These are phyloP conservation scores for Octodonta nipae DNA, from an alignment of 2,888 invertebrate species.

Conservation along the genomic window DNA sequence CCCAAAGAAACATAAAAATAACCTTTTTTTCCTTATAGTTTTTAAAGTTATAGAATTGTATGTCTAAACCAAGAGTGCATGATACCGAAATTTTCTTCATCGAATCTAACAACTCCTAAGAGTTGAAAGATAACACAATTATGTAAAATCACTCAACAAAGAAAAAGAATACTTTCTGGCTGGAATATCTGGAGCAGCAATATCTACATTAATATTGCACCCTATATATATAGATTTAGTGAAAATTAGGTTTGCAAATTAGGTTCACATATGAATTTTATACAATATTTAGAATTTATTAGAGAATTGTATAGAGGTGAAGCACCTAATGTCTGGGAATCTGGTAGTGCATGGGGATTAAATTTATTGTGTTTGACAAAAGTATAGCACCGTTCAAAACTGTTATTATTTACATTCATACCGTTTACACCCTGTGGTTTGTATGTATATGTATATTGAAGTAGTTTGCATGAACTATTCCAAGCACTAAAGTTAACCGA, in stretches of 20 bases:
- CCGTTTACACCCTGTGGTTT: no score
- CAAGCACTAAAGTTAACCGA: no score
- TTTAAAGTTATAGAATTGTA: neutral
- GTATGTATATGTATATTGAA: no score
- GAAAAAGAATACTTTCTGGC: constrained; percentile 78
- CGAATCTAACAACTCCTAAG: constrained; percentile 18
- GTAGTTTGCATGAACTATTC: no score
- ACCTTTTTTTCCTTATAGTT: no score
- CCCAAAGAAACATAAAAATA: no score
- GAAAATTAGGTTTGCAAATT: constrained; percentile 95
- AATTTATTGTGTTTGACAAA: constrained; percentile 97
- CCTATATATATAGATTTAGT: constrained; percentile 96
- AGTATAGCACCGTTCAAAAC: no score
- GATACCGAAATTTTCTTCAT: neutral
- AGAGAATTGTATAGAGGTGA: constrained; percentile 90
- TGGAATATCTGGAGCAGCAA: constrained; percentile 91
- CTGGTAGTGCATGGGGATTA: constrained; percentile 94
- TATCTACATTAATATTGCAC: constrained; percentile 85
- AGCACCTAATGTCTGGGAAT: constrained; percentile 92
- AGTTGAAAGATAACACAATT: constrained; percentile 14
- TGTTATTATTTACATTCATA: no score
- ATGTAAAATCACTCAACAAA: constrained; percentile 24
- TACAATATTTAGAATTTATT: constrained; percentile 77
- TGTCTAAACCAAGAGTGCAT: neutral
- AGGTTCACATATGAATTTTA: constrained; percentile 59